Evolutionary conservation across 2,797 vertebrate genomes (phyloP).

Genomic region (Enteromius viviparus): DNA sequence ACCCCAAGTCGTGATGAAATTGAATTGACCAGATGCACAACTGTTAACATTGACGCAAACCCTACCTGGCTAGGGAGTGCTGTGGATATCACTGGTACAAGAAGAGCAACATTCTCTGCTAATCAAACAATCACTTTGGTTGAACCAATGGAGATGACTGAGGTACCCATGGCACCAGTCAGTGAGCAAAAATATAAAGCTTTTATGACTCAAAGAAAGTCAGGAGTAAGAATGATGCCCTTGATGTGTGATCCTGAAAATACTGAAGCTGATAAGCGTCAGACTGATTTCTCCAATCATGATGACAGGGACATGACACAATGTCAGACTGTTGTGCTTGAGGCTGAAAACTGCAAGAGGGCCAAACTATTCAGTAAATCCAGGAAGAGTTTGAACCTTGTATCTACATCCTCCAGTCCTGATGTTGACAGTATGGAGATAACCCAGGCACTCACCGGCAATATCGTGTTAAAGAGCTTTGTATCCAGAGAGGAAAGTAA

Average conservation of each 20-base stretch:
- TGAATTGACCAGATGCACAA: conserved; percentile 30
- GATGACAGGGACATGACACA: conserved; percentile 72
- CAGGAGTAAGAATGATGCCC: conserved; percentile 11
- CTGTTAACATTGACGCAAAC: conserved; percentile 25
- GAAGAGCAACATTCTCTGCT: neutral
- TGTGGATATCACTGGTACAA: neutral
- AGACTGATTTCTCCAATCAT: conserved; percentile 51
- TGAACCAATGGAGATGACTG: conserved; percentile 45
- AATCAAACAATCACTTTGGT: conserved; percentile 30
- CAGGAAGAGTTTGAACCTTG: conserved; percentile 41
- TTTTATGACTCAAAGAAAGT: conserved; percentile 14
- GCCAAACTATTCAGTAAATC: conserved; percentile 12
- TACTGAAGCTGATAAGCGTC: neutral
- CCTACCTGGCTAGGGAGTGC: neutral
- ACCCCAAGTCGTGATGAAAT: conserved; percentile 45
- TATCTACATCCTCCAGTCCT: conserved; percentile 20
- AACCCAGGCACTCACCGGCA: conserved; percentile 57
- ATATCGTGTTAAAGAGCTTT: conserved; percentile 35
- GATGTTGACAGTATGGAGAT: conserved; percentile 54
- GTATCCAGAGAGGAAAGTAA: conserved; percentile 35
- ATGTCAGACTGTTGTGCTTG: conserved; percentile 70
- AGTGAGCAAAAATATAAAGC: conserved; percentile 17
- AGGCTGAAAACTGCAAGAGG: conserved; percentile 57
- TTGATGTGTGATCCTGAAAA: conserved; percentile 17
- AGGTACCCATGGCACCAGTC: conserved; percentile 10